A percentile compares a stretch with the other conserved stretches of the same genome.
Conservation (phyloP, 1,140 invertebrate genomes). For the Pararge aegeria region DNA sequence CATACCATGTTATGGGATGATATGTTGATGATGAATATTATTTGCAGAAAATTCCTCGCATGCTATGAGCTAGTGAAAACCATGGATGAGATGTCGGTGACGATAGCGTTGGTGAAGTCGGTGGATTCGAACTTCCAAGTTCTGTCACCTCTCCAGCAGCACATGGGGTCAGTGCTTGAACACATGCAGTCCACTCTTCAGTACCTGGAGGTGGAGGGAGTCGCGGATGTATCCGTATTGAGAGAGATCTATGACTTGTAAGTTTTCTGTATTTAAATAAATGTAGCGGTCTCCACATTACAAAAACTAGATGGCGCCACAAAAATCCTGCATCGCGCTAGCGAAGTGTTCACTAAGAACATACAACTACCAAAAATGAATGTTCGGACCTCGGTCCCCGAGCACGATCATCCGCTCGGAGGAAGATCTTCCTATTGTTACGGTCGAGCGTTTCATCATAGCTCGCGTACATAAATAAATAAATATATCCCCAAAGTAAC, state of each 20-base stretch:
- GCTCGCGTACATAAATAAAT: too few relatives aligned
- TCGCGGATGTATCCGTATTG: constrained; percentile 23
- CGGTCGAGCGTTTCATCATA: too few relatives aligned
- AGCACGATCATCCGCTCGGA: too few relatives aligned
- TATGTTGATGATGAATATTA: neutral
- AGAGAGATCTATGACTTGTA: constrained; percentile 37
- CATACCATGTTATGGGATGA: too few relatives aligned
- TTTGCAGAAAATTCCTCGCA: constrained; percentile 53
- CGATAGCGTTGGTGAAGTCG: constrained; percentile 16
- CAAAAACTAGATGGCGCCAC: too few relatives aligned
- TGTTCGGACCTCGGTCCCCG: too few relatives aligned
- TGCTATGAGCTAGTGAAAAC: constrained; percentile 52
- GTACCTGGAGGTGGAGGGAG: constrained; percentile 46
- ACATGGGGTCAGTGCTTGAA: constrained; percentile 38
- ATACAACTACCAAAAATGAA: too few relatives aligned
- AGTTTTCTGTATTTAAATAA: constrained; percentile 33
- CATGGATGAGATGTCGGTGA: constrained; percentile 48
- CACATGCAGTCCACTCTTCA: constrained; percentile 41
- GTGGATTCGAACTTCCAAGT: neutral
- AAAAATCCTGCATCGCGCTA: too few relatives aligned
- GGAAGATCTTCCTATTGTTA: too few relatives aligned
- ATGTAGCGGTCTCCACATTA: too few relatives aligned
- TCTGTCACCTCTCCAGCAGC: constrained; percentile 28
- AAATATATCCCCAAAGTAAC: too few relatives aligned
- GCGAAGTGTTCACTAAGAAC: too few relatives aligned